These are phyloP conservation scores for Hippocampus comes DNA, from an alignment of 2,113 vertebrate species.

Conservation along the genomic window DNA sequence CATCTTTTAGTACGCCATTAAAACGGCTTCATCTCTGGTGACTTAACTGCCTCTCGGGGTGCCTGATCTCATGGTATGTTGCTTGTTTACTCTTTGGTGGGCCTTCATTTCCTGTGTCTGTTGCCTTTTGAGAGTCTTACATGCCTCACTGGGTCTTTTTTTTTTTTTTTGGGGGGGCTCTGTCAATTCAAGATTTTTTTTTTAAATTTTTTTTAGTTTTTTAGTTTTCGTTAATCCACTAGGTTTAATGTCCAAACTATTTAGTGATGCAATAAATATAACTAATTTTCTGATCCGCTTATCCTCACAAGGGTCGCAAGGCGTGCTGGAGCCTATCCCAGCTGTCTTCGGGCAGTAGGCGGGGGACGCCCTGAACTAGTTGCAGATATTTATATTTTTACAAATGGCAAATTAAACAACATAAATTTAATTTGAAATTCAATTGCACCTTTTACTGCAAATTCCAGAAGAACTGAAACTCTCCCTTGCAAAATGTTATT, in stretches of 20 bases:
- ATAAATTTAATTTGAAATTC: background rate
- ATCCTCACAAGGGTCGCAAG: too few relatives aligned
- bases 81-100: conserved; percentile 63
- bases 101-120: conserved; percentile 69
- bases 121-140: conserved; percentile 30
- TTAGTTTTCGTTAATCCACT: background rate
- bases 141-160: conserved; percentile 32
- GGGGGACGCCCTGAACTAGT: too few relatives aligned
- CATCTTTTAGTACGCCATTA: conserved; percentile 60
- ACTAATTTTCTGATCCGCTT: too few relatives aligned
- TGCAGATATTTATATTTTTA: too few relatives aligned
- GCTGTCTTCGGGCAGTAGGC: too few relatives aligned
- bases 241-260: too few relatives aligned
- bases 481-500: too few relatives aligned
- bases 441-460: background rate
- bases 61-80: conserved; percentile 64
- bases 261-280: too few relatives aligned
- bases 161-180: conserved; percentile 30
- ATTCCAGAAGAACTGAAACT: too few relatives aligned
- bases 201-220: background rate
- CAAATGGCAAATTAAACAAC: background rate
- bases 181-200: conserved; percentile 23
- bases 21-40: conserved; percentile 58
- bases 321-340: too few relatives aligned
- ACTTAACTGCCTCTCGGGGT: conserved; percentile 51